A percentile compares a stretch with the other conserved stretches of the same genome.
phyloP scores from a whole-genome alignment of 2,797 vertebrate genomes.

The Dicrostonyx torquatus region DNA sequence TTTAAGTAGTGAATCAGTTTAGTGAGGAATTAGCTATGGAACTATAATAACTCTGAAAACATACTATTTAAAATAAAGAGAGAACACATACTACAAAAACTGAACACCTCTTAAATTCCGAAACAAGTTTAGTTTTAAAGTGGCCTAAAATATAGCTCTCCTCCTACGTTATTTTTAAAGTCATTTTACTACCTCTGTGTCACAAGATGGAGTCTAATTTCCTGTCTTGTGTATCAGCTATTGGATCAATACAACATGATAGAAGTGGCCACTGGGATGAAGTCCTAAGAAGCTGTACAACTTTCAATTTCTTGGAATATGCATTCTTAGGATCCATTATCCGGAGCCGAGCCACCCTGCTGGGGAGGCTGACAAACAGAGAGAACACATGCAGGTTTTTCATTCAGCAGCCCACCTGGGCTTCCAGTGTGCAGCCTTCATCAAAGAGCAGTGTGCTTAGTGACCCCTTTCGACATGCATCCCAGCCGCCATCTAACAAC shows the following conservation, averaged over 20 bases:
- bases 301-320: slow-evolving; percentile 12
- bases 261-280: background rate
- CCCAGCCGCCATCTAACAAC: background rate
- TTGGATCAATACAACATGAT: background rate
- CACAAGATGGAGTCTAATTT: background rate
- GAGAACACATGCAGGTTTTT: background rate
- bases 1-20: too few species aligned
- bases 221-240: background rate
- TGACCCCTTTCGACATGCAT: background rate
- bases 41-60: background rate
- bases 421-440: background rate
- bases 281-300: background rate
- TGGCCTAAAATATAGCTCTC: background rate
- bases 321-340: background rate
- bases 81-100: background rate
- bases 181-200: background rate
- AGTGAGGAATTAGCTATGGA: background rate
- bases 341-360: background rate
- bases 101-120: background rate
- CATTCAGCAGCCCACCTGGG: background rate
- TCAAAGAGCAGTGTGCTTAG: background rate
- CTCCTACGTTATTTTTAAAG: background rate
- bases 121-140: background rate
- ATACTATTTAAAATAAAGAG: background rate
- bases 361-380: background rate